Conservation (phyloP, 2,888 invertebrate species). For the Cremastinae sp. region DNA sequence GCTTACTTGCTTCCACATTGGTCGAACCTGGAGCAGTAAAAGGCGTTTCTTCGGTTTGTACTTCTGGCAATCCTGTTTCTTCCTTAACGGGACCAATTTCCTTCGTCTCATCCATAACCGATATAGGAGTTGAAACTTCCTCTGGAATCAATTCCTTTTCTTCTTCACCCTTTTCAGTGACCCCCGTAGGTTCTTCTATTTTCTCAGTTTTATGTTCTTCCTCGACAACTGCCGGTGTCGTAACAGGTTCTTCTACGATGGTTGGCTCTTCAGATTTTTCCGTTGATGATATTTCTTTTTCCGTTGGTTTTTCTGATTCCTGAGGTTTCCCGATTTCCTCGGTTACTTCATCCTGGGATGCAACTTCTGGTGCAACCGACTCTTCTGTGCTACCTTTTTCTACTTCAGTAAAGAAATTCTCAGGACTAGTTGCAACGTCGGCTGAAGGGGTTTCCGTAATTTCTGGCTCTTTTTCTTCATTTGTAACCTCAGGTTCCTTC, state of each 20-base stretch:
- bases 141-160: conserved; percentile 15
- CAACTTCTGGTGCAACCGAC: background rate
- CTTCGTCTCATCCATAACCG: conserved; percentile 17
- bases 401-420: background rate
- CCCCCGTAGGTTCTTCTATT: conserved; percentile 10
- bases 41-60: conserved; percentile 30
- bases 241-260: too few species aligned
- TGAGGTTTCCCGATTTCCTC: conserved; percentile 7
- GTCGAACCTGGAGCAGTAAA: conserved; percentile 10
- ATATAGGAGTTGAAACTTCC: background rate
- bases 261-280: conserved; percentile 42
- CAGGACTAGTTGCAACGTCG: background rate
- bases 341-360: conserved; percentile 4
- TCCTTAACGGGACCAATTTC: conserved; percentile 3
- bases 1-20: background rate
- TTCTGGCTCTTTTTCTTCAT: conserved; percentile 53
- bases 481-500: conserved; percentile 8
- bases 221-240: conserved; percentile 45
- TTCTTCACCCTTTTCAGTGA: background rate
- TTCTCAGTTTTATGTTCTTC: conserved; percentile 46
- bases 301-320: conserved; percentile 24
- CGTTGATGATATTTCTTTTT: conserved; percentile 46
- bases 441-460: conserved; percentile 4
- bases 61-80: background rate
- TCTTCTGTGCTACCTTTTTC: conserved; percentile 20